Conservation (phyloP, 2,797 vertebrate species). For the Numenius phaeopus region DNA sequence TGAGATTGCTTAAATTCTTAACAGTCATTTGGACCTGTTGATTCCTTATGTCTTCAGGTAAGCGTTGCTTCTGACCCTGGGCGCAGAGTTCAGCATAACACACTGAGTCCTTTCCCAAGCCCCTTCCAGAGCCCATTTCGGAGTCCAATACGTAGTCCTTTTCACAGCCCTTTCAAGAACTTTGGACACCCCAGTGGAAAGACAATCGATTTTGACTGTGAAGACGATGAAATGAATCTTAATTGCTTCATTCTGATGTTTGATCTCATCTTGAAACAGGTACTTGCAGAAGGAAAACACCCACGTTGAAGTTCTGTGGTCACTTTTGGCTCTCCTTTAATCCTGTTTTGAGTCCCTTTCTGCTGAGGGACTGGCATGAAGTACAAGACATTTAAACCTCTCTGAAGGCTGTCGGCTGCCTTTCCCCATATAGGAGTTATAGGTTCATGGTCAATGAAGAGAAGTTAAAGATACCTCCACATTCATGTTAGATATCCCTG, state of each 20-base stretch:
- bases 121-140: conserved; percentile 96
- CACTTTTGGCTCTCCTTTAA: background rate
- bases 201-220: conserved; percentile 93
- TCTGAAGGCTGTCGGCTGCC: background rate
- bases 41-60: conserved; percentile 80
- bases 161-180: conserved; percentile 95
- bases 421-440: background rate
- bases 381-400: background rate
- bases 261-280: conserved; percentile 98
- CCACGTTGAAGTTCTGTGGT: background rate
- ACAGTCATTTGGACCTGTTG: background rate
- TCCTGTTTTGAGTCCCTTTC: background rate
- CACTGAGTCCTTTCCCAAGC: conserved; percentile 95
- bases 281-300: conserved; percentile 64
- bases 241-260: conserved; percentile 99
- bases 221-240: conserved; percentile 99
- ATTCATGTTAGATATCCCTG: background rate
- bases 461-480: background rate
- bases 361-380: background rate
- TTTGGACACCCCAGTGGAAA: conserved; percentile 89
- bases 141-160: conserved; percentile 88
- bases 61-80: conserved; percentile 97
- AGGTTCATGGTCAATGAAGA: background rate
- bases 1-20: background rate
- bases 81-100: conserved; percentile 90